Evolutionary conservation across 2,113 vertebrate genomes (phyloP).

Genomic region (Scomber scombrus): DNA sequence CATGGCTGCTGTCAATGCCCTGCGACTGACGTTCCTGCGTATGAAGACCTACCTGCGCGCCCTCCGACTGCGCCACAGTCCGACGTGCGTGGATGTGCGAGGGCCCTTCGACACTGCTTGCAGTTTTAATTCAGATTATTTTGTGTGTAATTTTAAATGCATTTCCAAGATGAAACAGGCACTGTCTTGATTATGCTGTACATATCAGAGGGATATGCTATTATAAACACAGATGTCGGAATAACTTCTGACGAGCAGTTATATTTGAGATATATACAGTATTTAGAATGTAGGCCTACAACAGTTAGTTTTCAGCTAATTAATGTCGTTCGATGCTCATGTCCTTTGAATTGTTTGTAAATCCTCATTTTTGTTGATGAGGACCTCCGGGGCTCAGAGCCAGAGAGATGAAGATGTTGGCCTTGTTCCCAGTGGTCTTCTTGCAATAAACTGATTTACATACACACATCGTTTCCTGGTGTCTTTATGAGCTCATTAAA

Average conservation of each 20-base stretch:
- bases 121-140: constrained; percentile 67
- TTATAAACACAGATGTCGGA: constrained; percentile 55
- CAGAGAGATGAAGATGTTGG: constrained; percentile 5
- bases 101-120: too few species aligned
- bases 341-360: constrained; percentile 76
- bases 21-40: too few species aligned
- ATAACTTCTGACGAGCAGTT: constrained; percentile 56
- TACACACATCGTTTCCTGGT: background rate
- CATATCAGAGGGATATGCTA: constrained; percentile 65
- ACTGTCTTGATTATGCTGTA: constrained; percentile 69
- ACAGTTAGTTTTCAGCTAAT: constrained; percentile 65
- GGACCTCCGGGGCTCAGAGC: constrained; percentile 60
- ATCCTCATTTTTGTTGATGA: constrained; percentile 68
- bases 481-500: constrained; percentile 14
- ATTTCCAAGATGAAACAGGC: constrained; percentile 51
- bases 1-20: too few species aligned
- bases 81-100: too few species aligned
- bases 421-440: constrained; percentile 63
- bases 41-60: too few species aligned
- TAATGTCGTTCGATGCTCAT: constrained; percentile 68
- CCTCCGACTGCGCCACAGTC: too few species aligned
- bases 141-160: constrained; percentile 77
- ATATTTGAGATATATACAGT: constrained; percentile 67
- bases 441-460: constrained; percentile 82
- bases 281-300: constrained; percentile 70